Percentiles rank a stretch among this genome's conserved stretches.
These are phyloP conservation scores for Linyphia triangularis DNA, from an alignment of 2,888 invertebrate genomes.

Conservation along the genomic window DNA sequence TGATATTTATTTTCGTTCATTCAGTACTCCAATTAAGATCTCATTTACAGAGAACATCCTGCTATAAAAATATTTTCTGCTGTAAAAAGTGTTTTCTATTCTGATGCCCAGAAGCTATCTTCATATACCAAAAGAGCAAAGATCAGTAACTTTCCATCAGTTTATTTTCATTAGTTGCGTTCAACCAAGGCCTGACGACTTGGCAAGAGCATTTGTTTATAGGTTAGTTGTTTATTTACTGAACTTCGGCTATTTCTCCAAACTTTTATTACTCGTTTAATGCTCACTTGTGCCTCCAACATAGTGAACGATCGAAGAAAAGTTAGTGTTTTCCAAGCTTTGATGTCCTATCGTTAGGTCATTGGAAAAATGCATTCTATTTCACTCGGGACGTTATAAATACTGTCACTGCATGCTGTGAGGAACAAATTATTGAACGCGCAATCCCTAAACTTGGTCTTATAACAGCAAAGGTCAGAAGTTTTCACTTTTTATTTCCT, in stretches of 20 bases:
- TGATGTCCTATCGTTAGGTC: constrained; percentile 3
- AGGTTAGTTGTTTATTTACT: constrained; percentile 25
- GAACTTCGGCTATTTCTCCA: neutral
- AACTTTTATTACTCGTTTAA: constrained; percentile 40
- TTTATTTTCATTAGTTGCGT: neutral
- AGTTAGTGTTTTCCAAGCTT: constrained; percentile 20
- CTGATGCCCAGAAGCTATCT: neutral
- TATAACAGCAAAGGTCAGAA: constrained; percentile 27
- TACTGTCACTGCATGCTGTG: constrained; percentile 47
- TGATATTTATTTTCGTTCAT: too few species aligned
- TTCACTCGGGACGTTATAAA: constrained; percentile 34
- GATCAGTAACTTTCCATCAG: neutral
- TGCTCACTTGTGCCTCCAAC: neutral
- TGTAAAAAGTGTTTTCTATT: too few species aligned
- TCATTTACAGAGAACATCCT: too few species aligned
- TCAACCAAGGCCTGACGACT: neutral
- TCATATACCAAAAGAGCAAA: neutral
- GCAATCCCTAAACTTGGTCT: constrained; percentile 23
- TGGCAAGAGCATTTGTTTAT: constrained; percentile 1
- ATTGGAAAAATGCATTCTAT: constrained; percentile 33
- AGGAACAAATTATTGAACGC: constrained; percentile 31
- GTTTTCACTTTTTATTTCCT: neutral
- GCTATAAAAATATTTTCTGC: too few species aligned
- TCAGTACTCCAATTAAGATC: too few species aligned
- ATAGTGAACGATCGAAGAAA: constrained; percentile 5